Evolutionary conservation across 2,797 vertebrate species (phyloP), one percentile per base, ranked within the genome.

Genomic region (Chlorospingus flavigularis): DNA sequence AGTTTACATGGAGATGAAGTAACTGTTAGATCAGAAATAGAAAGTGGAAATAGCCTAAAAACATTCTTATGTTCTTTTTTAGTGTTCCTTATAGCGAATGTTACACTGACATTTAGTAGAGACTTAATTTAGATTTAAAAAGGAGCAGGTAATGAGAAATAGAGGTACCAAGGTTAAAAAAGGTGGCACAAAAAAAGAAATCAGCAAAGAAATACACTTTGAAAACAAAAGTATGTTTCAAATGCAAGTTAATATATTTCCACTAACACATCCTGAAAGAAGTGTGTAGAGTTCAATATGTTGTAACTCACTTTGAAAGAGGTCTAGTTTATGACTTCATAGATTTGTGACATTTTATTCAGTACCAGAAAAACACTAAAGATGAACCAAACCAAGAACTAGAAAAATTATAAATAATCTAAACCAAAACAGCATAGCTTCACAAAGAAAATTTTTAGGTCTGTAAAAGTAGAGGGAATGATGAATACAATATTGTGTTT

Each of bases 131-230:
- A 50, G 8, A 17, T 43, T 67, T 7, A 42, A 65, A 82, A 61
- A 25, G 17, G 21, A 30, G 31, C 13, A 33, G 4, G 31, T 43
- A 37, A 21, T 37, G 8, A 72, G 17, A 39, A n/a, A 33, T 7
- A 72, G 45, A 63, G 2, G 2, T 73, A 16, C 40, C 47, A 48
- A 48, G 47, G 24, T 48, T 15, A 26, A 48, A 70, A 73, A 51
- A 67, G 2, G 0, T 71, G 8, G 2, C 35, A 16, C 3, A 55
- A 63, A 13, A 12, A 12, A 37, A 63, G 24, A 58, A 30, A 9
- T 1, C 2, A 58, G 0, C 2, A 16, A 70, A 77, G 16, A 51
- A 54, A 30, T 6, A 42, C 3, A 58, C 3, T 58, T 33, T 55
- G 6, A 39, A 85, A 70, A 20, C 3, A 86, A 83, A 75, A 54